These are phyloP conservation scores for Cebus imitator DNA, from an alignment of 2,113 vertebrate genomes.

Conservation along the genomic window DNA sequence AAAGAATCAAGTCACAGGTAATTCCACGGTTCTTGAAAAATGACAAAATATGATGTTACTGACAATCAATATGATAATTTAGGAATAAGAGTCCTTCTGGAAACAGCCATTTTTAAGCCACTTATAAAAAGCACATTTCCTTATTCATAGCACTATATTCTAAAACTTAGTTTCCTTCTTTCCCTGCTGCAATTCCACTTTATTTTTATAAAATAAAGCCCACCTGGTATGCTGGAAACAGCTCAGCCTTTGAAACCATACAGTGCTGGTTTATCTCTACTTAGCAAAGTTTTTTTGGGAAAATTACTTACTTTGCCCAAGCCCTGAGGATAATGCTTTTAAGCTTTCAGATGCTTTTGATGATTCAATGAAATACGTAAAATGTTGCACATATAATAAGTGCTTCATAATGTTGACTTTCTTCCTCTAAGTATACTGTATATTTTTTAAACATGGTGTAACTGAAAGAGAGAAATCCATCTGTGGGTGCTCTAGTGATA, in stretches of 20 bases:
- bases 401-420: not conserved
- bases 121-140: not conserved
- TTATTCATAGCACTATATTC: not conserved
- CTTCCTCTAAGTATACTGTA: not conserved
- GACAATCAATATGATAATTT: not conserved
- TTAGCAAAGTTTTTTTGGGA: not conserved
- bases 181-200: not conserved
- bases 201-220: conserved; percentile 31
- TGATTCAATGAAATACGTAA: not conserved
- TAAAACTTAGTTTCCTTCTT: not conserved
- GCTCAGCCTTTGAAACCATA: not conserved
- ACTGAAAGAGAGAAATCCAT: not conserved
- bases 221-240: not conserved
- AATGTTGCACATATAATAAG: not conserved
- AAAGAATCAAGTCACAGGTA: not conserved
- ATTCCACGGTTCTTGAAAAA: conserved; percentile 1
- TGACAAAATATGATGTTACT: not conserved
- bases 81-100: not conserved
- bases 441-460: not conserved
- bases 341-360: not conserved
- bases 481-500: not conserved
- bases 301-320: conserved; percentile 14
- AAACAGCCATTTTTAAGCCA: conserved; percentile 27
- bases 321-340: not conserved
- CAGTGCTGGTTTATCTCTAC: not conserved